Evolutionary conservation across 2,797 vertebrate genomes (phyloP).

Genomic region (Mycteria americana): DNA sequence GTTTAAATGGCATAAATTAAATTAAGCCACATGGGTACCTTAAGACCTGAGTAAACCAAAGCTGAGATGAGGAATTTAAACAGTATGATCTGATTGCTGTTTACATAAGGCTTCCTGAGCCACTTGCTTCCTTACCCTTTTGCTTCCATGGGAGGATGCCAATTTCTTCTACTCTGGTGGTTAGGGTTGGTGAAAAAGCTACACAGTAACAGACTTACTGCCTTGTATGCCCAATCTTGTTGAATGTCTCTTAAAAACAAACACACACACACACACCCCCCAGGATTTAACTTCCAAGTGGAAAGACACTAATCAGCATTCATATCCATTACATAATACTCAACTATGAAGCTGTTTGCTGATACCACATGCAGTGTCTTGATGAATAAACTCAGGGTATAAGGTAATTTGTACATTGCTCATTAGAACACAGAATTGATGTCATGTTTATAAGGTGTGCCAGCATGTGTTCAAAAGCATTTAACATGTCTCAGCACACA

Average conservation of each 20-base stretch:
- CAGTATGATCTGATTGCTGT: not conserved
- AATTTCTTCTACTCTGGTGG: not conserved
- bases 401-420: not conserved
- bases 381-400: not conserved
- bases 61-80: slow-evolving; percentile 7
- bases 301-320: not conserved
- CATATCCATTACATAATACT: not conserved
- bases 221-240: not conserved
- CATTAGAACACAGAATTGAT: not conserved
- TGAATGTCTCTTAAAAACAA: not conserved
- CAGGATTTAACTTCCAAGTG: not conserved
- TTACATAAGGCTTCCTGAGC: not conserved
- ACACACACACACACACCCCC: not conserved
- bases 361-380: not conserved
- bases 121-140: not conserved
- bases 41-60: slow-evolving; percentile 40
- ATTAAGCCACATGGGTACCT: not conserved
- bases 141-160: not conserved
- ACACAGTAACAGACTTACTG: not conserved
- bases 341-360: not conserved
- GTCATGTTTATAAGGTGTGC: not conserved
- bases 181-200: not conserved
- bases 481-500: rapidly evolving
- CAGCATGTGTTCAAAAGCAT: not conserved
- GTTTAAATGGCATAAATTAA: slow-evolving; percentile 59